Evolutionary conservation across 2,113 vertebrate genomes (phyloP), one percentile per base, ranked within the genome.

Genomic region (Neopipo cinnamomea): DNA sequence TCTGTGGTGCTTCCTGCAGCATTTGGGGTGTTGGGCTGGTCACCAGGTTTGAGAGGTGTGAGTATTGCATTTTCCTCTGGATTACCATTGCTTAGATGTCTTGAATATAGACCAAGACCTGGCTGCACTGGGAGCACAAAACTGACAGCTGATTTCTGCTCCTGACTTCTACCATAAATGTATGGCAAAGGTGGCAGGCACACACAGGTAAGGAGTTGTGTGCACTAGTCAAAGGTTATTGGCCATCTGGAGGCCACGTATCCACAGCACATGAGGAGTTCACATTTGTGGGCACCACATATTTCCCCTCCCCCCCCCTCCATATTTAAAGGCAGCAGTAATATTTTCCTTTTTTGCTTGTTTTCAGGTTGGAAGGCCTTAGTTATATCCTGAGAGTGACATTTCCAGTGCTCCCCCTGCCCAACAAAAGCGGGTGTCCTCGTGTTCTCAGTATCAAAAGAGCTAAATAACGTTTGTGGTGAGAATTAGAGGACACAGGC

Each of bases 41-140:
- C 33, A 37, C n/a, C 70, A 22, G 47, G 8, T 83, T 86, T 79
- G 49, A 85, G 72, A 25, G 31, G 24, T 76, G 63, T 0, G 5
- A 86, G 11, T 31, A 16, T 37, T 75, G 66, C 15, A 3, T 85
- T 53, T 67, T 46, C 56, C 70, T 31, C 31, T 35, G 30, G 37
- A 23, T 84, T 79, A 28, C 25, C 10, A 3, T 31, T 78, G 14
- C 14, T 42, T 67, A 33, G 28, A 14, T 77, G 17, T 58, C 46
- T 49, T 77, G 62, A 88, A 42, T 56, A 31, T 2, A 14, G n/a
- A 85, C 31, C 31, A 39, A 55, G 59, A 76, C 20, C 17, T 19
- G 27, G 1, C n/a, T 72, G 59, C 0, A 0, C 1, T 49, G 55
- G 13, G 31, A 70, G 14, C 28, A 50, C 42, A 73, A 77, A 81